Percentiles rank a stretch among this genome's conserved stretches.
Evolutionary conservation across 92 coral and sea anemone species (phyloP).

Genomic region (Montipora capitata): DNA sequence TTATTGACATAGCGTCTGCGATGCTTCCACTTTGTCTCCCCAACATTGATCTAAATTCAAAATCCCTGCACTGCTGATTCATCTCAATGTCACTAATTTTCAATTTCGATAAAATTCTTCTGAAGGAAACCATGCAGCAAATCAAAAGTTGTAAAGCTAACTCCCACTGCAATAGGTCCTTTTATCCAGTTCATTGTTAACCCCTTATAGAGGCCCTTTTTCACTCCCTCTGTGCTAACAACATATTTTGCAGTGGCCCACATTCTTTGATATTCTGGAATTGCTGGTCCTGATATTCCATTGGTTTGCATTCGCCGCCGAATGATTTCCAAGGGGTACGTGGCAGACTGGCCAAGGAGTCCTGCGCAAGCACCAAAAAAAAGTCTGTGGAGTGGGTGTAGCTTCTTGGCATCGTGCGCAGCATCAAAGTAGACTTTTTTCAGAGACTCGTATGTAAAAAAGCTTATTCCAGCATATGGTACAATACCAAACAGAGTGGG

Average conservation of each 20-base stretch:
- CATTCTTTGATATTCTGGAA: conserved; percentile 91
- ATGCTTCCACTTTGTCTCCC: too few species aligned
- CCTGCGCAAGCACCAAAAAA: conserved; percentile 99
- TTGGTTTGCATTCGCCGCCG: conserved; percentile 99
- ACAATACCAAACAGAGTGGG: conserved; percentile 95
- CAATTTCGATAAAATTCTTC: conserved; percentile 49
- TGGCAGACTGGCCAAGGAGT: conserved; percentile 91
- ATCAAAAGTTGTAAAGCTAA: conserved; percentile 97
- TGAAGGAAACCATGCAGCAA: conserved; percentile 86
- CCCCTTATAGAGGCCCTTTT: conserved; percentile 91
- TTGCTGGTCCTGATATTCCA: conserved; percentile 78
- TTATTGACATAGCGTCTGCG: too few species aligned
- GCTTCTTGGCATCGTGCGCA: conserved; percentile 60
- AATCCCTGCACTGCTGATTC: neutral
- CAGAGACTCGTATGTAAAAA: conserved; percentile 94
- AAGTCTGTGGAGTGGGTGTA: conserved; percentile 88
- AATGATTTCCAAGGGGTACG: conserved; percentile 95
- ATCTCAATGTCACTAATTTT: neutral
- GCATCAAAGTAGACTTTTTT: conserved; percentile 81
- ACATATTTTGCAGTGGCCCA: conserved; percentile 91
- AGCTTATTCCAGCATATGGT: conserved; percentile 98
- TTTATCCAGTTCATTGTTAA: conserved; percentile 98
- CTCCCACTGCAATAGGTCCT: conserved; percentile 98
- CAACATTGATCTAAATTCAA: neutral
- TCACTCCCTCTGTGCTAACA: conserved; percentile 86